Percentiles rank a stretch among this genome's conserved stretches.
phyloP scores from a whole-genome alignment of 2,888 invertebrate genomes.

The Acleris cristana region DNA sequence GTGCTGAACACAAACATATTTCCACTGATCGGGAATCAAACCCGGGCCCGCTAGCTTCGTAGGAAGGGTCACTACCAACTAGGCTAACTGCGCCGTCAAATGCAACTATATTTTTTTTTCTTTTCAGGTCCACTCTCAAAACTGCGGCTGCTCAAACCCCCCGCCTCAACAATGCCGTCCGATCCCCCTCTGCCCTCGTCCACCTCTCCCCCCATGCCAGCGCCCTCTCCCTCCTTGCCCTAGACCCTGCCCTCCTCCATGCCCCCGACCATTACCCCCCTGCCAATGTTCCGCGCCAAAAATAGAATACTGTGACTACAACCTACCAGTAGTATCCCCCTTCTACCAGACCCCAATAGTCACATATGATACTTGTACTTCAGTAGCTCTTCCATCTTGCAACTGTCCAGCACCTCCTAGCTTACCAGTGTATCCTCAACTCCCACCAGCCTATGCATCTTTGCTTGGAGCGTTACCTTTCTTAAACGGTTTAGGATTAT shows the following conservation, averaged over 20 bases:
- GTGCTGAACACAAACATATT: too few species aligned
- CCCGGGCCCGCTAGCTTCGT: too few species aligned
- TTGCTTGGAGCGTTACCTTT: background rate
- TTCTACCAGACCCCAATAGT: background rate
- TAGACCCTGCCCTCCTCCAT: background rate
- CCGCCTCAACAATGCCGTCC: background rate
- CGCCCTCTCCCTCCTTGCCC: background rate
- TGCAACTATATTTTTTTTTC: too few species aligned
- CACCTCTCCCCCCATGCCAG: background rate
- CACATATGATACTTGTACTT: background rate
- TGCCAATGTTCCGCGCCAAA: background rate
- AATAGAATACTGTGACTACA: constrained; percentile 5
- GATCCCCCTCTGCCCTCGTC: background rate
- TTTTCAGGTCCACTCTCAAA: constrained; percentile 22
- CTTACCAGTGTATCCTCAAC: constrained; percentile 14
- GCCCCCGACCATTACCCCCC: background rate
- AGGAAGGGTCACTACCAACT: too few species aligned
- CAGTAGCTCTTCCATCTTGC: constrained; percentile 10
- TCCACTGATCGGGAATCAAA: too few species aligned
- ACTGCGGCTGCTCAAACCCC: background rate
- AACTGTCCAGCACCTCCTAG: constrained; percentile 16
- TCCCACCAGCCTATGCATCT: background rate
- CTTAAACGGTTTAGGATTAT: background rate
- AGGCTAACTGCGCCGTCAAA: too few species aligned
- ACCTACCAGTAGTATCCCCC: background rate